Percentiles rank a stretch among this genome's conserved stretches.
Evolutionary conservation across 2,888 invertebrate genomes (phyloP).

Genomic region (Ariolimax columbianus): DNA sequence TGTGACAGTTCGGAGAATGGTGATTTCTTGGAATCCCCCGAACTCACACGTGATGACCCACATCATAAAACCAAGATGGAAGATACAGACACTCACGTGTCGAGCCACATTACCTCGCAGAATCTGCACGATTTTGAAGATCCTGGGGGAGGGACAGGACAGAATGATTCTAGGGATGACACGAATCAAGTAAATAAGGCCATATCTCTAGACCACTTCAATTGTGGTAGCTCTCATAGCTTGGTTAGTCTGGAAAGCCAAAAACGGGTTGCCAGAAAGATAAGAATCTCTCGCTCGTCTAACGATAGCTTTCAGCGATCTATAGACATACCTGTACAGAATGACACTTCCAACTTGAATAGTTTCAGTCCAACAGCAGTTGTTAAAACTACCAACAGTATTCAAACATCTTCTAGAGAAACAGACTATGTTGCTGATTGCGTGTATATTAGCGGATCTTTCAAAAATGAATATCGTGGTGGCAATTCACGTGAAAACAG

Average conservation of each 20-base stretch:
- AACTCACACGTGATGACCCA: background rate
- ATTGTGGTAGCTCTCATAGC: background rate
- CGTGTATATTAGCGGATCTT: constrained; percentile 17
- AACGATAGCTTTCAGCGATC: background rate
- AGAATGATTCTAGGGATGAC: no score
- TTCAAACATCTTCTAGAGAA: background rate
- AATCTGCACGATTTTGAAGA: no score
- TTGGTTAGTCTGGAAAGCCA: background rate
- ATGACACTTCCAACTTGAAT: background rate
- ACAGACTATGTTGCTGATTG: background rate
- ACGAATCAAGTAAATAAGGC: no score
- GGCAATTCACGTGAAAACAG: background rate
- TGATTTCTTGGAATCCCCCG: background rate
- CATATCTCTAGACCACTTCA: background rate
- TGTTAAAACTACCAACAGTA: background rate
- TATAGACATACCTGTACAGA: background rate
- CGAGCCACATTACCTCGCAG: no score
- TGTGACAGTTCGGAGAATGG: constrained; percentile 16
- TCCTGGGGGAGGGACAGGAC: no score
- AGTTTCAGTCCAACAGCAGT: background rate
- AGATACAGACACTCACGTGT: background rate
- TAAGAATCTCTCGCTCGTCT: background rate
- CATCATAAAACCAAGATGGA: background rate
- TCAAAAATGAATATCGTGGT: background rate
- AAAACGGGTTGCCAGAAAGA: background rate